A percentile compares a stretch with the other conserved stretches of the same genome.
phyloP scores from a whole-genome alignment of 1,140 invertebrate genomes.

The Pogonus chalceus region DNA sequence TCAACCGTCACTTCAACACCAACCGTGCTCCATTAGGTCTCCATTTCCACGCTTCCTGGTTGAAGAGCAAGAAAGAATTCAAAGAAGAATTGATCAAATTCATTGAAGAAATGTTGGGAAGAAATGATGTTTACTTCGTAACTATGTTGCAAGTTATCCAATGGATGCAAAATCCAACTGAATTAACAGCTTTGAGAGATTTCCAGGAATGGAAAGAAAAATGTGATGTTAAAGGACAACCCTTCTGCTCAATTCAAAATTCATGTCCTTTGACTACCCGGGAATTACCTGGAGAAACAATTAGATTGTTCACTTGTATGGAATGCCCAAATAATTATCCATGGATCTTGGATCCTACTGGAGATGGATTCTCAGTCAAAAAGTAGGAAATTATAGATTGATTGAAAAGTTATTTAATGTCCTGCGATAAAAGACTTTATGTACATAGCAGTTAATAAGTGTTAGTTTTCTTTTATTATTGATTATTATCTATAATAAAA shows the following conservation, averaged over 20 bases:
- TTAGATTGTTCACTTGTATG: conserved; percentile 89
- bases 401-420: not conserved
- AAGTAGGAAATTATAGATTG: conserved; percentile 37
- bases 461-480: conserved; percentile 1
- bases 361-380: conserved; percentile 80
- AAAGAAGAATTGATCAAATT: conserved; percentile 86
- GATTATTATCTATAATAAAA: not conserved
- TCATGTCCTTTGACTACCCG: conserved; percentile 80
- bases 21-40: conserved; percentile 91
- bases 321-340: conserved; percentile 93
- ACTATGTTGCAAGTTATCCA: conserved; percentile 90
- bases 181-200: conserved; percentile 73
- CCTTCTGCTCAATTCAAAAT: conserved; percentile 84
- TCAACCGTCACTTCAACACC: conserved; percentile 84
- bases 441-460: conserved; percentile 4
- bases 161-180: conserved; percentile 95
- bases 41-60: conserved; percentile 91
- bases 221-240: conserved; percentile 88
- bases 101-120: conserved; percentile 83
- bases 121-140: conserved; percentile 90
- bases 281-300: conserved; percentile 84
- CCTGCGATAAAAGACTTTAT: conserved; percentile 6
- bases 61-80: conserved; percentile 89
- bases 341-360: conserved; percentile 89
- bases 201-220: conserved; percentile 94